These are phyloP conservation scores for Archilochus colubris DNA, from an alignment of 2,113 vertebrate genomes.

Conservation along the genomic window DNA sequence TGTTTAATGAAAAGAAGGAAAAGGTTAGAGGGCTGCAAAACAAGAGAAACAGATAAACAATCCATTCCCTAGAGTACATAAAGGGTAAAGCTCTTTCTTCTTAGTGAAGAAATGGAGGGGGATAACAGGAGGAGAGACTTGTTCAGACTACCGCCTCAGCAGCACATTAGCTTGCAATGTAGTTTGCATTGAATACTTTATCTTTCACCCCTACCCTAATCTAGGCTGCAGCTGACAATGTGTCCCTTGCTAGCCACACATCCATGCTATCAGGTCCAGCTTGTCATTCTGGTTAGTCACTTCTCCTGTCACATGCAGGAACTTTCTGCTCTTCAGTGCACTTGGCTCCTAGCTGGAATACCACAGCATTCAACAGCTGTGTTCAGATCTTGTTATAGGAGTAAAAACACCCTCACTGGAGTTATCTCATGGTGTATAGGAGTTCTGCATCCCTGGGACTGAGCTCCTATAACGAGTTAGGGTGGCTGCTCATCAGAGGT, in stretches of 20 bases:
- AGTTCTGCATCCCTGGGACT: not conserved
- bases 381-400: not conserved
- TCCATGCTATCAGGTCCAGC: not conserved
- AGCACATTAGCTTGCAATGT: not conserved
- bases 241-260: not conserved
- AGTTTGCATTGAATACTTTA: not conserved
- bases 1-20: not conserved
- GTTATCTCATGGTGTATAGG: not conserved
- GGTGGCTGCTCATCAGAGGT: not conserved
- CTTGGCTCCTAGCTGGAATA: not conserved
- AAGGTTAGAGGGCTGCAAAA: not conserved
- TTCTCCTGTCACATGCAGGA: not conserved
- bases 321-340: not conserved
- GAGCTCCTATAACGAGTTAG: not conserved
- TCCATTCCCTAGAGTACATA: not conserved
- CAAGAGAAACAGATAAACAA: not conserved
- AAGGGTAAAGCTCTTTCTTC: not conserved
- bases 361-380: not conserved
- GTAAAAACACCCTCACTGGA: not conserved
- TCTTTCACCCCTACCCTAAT: not conserved
- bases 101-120: not conserved
- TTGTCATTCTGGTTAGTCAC: not conserved
- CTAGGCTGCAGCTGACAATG: not conserved
- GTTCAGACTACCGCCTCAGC: not conserved
- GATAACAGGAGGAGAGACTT: not conserved